Percentiles rank a stretch among this genome's conserved stretches.
Evolutionary conservation across 2,113 vertebrate species (phyloP).

Genomic region (Leucosticte australis): DNA sequence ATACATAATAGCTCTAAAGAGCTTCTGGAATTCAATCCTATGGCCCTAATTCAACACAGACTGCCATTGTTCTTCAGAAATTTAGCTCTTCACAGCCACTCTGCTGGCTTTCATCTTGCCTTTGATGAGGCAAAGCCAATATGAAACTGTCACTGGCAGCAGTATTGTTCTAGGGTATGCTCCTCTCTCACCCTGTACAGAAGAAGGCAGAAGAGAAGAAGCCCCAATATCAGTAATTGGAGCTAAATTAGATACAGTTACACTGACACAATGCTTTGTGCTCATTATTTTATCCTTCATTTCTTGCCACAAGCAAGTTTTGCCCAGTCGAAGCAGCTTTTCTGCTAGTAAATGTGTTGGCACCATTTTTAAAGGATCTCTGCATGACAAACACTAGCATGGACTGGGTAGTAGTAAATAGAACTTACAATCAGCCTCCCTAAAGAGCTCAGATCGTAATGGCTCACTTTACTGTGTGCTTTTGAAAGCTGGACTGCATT

Average conservation of each 20-base stretch:
- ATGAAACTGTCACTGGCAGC: not conserved
- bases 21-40: not conserved
- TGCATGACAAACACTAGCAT: not conserved
- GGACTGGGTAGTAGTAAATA: not conserved
- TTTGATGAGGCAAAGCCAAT: not conserved
- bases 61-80: not conserved
- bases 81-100: not conserved
- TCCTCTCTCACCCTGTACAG: not conserved
- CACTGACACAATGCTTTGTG: not conserved
- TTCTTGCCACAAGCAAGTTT: not conserved
- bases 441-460: not conserved
- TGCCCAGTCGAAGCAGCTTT: not conserved
- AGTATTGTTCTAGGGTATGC: not conserved
- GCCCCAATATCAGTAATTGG: not conserved
- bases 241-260: constrained; percentile 12
- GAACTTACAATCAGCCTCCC: not conserved
- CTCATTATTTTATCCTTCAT: not conserved
- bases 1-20: not conserved
- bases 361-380: constrained; percentile 2
- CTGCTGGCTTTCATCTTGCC: not conserved
- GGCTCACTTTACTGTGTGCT: not conserved
- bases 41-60: not conserved
- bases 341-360: not conserved
- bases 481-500: not conserved
- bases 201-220: not conserved